Evolutionary conservation across 2,797 vertebrate genomes (phyloP), one percentile per base, ranked within the genome.

Genomic region (Sebastes glaucus): DNA sequence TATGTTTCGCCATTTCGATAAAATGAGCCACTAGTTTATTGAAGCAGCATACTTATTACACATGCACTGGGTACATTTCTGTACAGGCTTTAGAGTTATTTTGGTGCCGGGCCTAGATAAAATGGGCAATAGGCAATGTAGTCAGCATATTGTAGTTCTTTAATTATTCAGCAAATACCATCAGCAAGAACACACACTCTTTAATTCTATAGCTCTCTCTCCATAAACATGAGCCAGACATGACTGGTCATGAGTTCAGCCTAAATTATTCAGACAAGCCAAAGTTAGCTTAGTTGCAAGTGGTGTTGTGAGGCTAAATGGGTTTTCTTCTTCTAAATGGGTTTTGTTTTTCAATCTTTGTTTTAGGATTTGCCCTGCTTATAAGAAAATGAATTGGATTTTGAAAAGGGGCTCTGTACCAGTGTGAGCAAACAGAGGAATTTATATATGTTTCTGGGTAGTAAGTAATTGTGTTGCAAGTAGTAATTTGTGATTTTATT

Each of bases 111-210:
- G 7, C 49, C 6, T 28, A 2, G 4, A 71, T 30, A 27, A 68
- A 70, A 65, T 60, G 25, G 35, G 23, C 23, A 75, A 75, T 18
- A 60, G 27, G 13, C 20, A 1, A 60, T 10, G 57, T 23, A 61
- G 13, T 64, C 25, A 55, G 38, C 6, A 2, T n/a, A 71, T 18
- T 14, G 11, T 27, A 38, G 14, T 53, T 33, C 5, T 69, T 86
- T n/a, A 80, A 80, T 86, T 65, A 77, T 77, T 80, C 35, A 68
- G 30, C 13, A 71, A 69, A 74, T 49, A 33, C 22, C 27, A 46
- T 69, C 52, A 72, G 67, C 57, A 33, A 16, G 49, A 62, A 46
- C 27, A 59, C 20, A 63, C 46, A 33, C 9, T 70, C 8, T 28
- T n/a, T 61, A 63, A 14, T 61, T 69, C 22, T 52, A 70, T 13